Base-by-base conservation (phyloP, 2,888 invertebrate genomes). In the Bellardia bayeri region DNA sequence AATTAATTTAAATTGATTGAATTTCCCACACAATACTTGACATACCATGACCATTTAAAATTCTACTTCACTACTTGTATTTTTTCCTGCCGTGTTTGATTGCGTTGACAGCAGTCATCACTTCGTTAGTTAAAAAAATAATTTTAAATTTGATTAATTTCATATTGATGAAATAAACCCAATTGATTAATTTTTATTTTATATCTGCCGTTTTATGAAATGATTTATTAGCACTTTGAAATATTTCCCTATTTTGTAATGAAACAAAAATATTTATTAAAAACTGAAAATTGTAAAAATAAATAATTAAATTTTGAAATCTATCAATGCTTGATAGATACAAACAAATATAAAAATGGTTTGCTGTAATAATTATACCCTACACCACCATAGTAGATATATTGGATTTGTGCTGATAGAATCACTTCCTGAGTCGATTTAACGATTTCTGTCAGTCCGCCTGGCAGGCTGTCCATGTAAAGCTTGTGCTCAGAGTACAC, bases 1-100 rank as follows among this genome's bases (percentile, higher is more conserved):
- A 75, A 85, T 81, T 75, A 85, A 75, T 71, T 76, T 13, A 75
- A 85, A 81, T 85, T 85, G 37, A 85, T 85, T 85, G 45, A 81
- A 81, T 75, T 76, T 74, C 66, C 74, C 75, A 58, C 61, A 80
- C 14, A 61, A 68, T 69, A 80, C 80, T 80, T 40, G 61, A 85
- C 80, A 75, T 80, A 23, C 63, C 80, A 85, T 83, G 54, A 68
- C 68, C 61, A 80, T 64, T 80, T 80, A 1, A 85, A 63, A 81
- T 71, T 61, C 64, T 51, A 79, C 16, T 56, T 51, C 14, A 23
- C 30, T 40, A 45, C 6, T 69, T 51, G 49, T 8, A n/a, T 13
- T 40, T 54, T 42, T 61, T 64, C 64, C 56, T 37, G 23, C 49
- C 33, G 0, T 9, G 9, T 11, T 4, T 33, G 3, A 13, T 58